Evolutionary conservation across 2,888 invertebrate genomes (phyloP).

Genomic region (Aspidiotus rigidus): DNA sequence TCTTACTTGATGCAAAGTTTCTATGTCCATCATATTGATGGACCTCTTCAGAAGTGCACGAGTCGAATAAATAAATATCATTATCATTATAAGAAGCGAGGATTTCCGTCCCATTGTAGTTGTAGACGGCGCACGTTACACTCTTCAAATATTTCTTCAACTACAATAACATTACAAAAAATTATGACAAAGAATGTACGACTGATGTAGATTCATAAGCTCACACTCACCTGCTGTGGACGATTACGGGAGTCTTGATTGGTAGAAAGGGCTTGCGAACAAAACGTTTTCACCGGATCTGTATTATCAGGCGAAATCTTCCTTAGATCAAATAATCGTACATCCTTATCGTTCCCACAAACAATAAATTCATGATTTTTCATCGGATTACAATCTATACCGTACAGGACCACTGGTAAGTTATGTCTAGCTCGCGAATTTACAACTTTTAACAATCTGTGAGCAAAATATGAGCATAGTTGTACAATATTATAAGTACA

Average conservation of each 20-base stretch:
- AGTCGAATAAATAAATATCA: slow-evolving; percentile 80
- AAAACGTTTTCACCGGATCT: slow-evolving; percentile 23
- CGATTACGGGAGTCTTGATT: too few species aligned
- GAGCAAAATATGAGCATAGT: too few species aligned
- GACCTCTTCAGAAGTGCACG: slow-evolving; percentile 43
- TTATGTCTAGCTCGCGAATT: slow-evolving; percentile 5
- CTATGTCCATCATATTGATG: slow-evolving; percentile 59
- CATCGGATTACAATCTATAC: slow-evolving; percentile 74
- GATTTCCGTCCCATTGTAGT: slow-evolving; percentile 80
- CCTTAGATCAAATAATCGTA: slow-evolving; percentile 65
- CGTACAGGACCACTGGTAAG: slow-evolving; percentile 59
- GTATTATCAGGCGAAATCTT: slow-evolving; percentile 3
- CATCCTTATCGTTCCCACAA: slow-evolving; percentile 68
- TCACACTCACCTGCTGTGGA: too few species aligned
- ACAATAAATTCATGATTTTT: slow-evolving; percentile 69
- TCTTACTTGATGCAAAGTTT: slow-evolving; percentile 56
- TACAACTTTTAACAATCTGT: slow-evolving; percentile 14
- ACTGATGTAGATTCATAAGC: too few species aligned
- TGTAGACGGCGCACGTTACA: slow-evolving; percentile 84
- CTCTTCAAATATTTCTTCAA: slow-evolving; percentile 41
- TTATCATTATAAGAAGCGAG: slow-evolving; percentile 91
- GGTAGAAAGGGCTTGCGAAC: neutral
- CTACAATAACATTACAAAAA: too few species aligned
- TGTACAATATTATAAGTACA: neutral
- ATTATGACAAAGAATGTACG: too few species aligned